Percentiles rank a stretch among this genome's conserved stretches.
These are phyloP conservation scores for Athalia rosae DNA, from an alignment of 2,888 invertebrate species.

Conservation along the genomic window DNA sequence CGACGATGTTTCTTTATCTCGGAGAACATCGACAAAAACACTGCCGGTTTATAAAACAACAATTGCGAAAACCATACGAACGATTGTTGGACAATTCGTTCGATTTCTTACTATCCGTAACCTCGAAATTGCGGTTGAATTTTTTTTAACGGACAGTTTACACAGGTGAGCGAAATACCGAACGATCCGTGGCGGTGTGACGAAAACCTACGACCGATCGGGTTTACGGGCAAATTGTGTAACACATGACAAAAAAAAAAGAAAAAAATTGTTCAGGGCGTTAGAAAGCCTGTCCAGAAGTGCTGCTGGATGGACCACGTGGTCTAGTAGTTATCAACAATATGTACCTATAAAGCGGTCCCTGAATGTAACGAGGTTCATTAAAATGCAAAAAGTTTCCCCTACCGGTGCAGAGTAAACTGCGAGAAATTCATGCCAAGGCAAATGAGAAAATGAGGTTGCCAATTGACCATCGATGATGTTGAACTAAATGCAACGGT, in stretches of 20 bases:
- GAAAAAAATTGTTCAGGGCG: background rate
- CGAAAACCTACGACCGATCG: background rate
- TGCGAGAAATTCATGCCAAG: constrained; percentile 39
- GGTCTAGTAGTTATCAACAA: background rate
- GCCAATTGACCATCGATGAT: constrained; percentile 32
- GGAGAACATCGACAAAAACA: too few species aligned
- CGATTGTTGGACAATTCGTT: too few species aligned
- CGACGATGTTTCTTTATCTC: too few species aligned
- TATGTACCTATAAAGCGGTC: background rate
- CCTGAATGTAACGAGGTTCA: background rate
- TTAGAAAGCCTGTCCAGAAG: background rate
- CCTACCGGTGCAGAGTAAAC: constrained; percentile 15
- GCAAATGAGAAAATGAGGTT: constrained; percentile 30
- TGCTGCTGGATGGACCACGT: background rate
- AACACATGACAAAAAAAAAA: too few species aligned
- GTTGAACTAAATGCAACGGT: background rate
- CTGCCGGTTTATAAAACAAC: too few species aligned
- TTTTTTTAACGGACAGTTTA: too few species aligned
- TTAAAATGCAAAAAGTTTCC: constrained; percentile 33
- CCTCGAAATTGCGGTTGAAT: too few species aligned
- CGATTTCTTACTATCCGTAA: too few species aligned
- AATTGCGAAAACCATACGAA: too few species aligned
- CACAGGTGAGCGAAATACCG: background rate
- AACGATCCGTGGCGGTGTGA: background rate
- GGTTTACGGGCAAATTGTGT: too few species aligned